phyloP scores from a whole-genome alignment of 92 coral and sea anemone genomes.

The Palythoa grandis region DNA sequence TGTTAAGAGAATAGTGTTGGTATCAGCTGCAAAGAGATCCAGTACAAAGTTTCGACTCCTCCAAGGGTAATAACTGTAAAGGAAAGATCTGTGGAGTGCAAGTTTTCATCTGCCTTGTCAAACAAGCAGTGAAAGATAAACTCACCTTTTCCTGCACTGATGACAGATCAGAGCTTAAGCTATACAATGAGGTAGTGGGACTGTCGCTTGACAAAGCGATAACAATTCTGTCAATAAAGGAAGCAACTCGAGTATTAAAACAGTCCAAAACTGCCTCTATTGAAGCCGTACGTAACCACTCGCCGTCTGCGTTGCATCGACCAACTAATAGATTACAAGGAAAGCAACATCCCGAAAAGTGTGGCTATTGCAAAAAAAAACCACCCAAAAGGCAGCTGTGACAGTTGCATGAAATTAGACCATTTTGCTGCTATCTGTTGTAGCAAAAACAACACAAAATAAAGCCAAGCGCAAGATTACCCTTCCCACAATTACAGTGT shows the following conservation, averaged over 20 bases:
- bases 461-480: conserved; percentile 44
- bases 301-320: conserved; percentile 6
- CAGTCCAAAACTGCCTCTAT: conserved; percentile 45
- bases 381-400: conserved; percentile 59
- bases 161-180: conserved; percentile 60
- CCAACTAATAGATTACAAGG: conserved; percentile 19
- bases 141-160: conserved; percentile 56
- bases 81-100: conserved; percentile 62
- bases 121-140: conserved; percentile 59
- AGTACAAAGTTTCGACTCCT: conserved; percentile 59
- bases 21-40: conserved; percentile 55
- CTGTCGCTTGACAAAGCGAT: conserved; percentile 53
- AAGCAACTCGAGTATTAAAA: conserved; percentile 37
- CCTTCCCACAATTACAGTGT: conserved; percentile 17
- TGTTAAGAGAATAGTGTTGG: conserved; percentile 48
- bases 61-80: conserved; percentile 56
- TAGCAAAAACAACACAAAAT: conserved; percentile 37
- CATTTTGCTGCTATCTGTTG: conserved; percentile 55
- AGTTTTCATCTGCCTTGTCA: conserved; percentile 50
- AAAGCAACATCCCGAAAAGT: conserved; percentile 37
- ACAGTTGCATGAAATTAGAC: conserved; percentile 44
- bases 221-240: conserved; percentile 56
- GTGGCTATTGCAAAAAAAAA: conserved; percentile 31
- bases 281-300: conserved; percentile 45
- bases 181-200: conserved; percentile 56